These are phyloP conservation scores for Vandiemenella viatica DNA, from an alignment of 2,888 invertebrate species.

Conservation along the genomic window DNA sequence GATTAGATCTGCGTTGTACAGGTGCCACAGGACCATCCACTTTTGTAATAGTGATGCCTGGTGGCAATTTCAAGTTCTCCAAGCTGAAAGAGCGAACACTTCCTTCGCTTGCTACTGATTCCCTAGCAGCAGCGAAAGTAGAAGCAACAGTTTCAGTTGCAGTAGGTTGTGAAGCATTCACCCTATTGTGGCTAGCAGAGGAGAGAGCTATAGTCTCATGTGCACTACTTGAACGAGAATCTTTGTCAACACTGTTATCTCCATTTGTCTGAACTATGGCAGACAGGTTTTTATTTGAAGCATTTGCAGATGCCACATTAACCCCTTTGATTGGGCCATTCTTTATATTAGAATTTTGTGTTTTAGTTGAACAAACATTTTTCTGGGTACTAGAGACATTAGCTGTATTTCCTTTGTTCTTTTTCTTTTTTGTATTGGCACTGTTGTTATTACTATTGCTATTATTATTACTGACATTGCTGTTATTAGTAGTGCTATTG, in stretches of 20 bases:
- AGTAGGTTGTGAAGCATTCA: background rate
- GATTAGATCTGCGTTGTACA: constrained; percentile 22
- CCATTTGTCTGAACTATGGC: background rate
- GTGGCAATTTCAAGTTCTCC: constrained; percentile 50
- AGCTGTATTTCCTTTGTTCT: background rate
- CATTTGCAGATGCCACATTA: too few relatives aligned
- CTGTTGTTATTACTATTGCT: constrained; percentile 6
- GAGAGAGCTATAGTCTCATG: too few relatives aligned
- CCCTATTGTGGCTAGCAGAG: background rate
- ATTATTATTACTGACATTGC: constrained; percentile 18
- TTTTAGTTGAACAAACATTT: background rate
- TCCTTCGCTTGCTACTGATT: background rate
- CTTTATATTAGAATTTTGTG: background rate
- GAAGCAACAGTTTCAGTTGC: background rate
- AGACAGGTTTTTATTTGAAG: background rate
- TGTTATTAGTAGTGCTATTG: constrained; percentile 10
- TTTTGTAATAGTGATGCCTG: constrained; percentile 65
- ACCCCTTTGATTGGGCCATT: too few relatives aligned
- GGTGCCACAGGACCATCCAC: constrained; percentile 36
- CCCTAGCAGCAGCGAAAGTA: background rate
- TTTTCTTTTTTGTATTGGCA: background rate
- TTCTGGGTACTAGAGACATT: too few relatives aligned
- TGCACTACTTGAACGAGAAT: too few relatives aligned
- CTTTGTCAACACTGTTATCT: too few relatives aligned
- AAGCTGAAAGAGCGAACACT: constrained; percentile 11